Evolutionary conservation across 2,797 vertebrate species (phyloP), one percentile per base, ranked within the genome.

Genomic region (Epinephelus coioides): DNA sequence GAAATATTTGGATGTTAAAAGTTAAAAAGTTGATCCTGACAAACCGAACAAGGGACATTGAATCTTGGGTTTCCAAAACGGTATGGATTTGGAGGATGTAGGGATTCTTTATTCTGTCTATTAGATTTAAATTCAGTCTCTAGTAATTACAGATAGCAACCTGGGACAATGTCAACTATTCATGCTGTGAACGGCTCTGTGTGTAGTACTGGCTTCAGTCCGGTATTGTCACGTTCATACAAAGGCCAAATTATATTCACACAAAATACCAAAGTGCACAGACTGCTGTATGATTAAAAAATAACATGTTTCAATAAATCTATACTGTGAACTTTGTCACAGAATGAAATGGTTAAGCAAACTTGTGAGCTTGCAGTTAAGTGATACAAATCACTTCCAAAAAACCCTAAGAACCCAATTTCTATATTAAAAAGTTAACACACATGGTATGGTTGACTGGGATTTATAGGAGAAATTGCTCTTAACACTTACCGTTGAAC

Each of bases 161-260:
- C 92, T 56, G 86, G 93, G 93, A 93, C 91, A 94, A 92, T 85
- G 89, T 92, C 90, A 92, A 80, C 83, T 83, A 85, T 83, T 87
- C 57, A 82, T 57, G 80, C 79, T 86, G 81, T 76, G 82, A 86
- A 91, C 79, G 81, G 54, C 85, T 91, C 82, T 40, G 25, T 88
- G 88, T 82, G 91, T 78, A 38, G 70, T 79, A 84, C 80, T 90
- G 85, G 90, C 88, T 84, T 92, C 81, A 94, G 94, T 93, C 94
- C 93, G 87, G 94, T 95, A 93, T 95, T 95, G 94, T 94, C 93
- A 95, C 93, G 93, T 94, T 95, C 93, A 91, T 92, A 94, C 93
- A 95, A 93, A 90, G 79, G 86, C 80, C 85, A 91, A 91, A 89
- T 85, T 82, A 82, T 87, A 82, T 78, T 79, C 83, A 92, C 83